Conservation (phyloP, 2,113 vertebrate genomes). For the Bujurquina vittata region DNA sequence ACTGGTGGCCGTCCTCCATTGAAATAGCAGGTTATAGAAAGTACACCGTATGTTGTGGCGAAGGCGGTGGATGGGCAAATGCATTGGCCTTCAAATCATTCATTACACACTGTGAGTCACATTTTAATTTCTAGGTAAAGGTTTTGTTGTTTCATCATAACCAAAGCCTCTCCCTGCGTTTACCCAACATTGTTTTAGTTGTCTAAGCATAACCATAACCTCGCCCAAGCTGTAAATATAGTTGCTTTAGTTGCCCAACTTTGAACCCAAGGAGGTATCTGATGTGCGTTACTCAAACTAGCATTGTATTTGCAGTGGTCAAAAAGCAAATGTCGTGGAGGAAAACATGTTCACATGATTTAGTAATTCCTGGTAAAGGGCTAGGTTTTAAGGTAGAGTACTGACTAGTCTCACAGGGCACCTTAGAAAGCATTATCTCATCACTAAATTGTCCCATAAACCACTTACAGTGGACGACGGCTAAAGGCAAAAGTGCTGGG, state of each 20-base stretch:
- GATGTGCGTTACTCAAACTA: neutral
- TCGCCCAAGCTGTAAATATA: slow-evolving; percentile 34
- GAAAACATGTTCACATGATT: neutral
- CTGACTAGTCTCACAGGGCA: neutral
- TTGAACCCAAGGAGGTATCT: neutral
- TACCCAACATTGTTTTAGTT: slow-evolving; percentile 57
- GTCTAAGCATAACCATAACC: slow-evolving; percentile 35
- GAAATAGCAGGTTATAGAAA: slow-evolving; percentile 11
- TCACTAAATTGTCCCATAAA: neutral
- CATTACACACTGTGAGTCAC: slow-evolving; percentile 36
- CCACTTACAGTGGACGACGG: too few relatives aligned
- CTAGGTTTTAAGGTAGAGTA: neutral
- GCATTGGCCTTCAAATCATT: slow-evolving; percentile 44
- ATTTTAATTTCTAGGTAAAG: slow-evolving; percentile 49
- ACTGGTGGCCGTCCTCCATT: neutral
- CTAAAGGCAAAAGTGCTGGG: neutral
- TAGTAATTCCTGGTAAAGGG: neutral
- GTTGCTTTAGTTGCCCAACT: slow-evolving; percentile 24
- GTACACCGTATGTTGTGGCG: slow-evolving; percentile 33
- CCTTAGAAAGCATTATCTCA: neutral
- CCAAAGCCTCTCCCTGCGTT: slow-evolving; percentile 43
- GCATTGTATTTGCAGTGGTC: neutral
- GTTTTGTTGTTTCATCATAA: slow-evolving; percentile 40
- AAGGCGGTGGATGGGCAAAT: slow-evolving; percentile 25
- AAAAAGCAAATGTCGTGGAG: neutral